Evolutionary conservation across 2,888 invertebrate genomes (phyloP).

Genomic region (Cerastis rubricosa): DNA sequence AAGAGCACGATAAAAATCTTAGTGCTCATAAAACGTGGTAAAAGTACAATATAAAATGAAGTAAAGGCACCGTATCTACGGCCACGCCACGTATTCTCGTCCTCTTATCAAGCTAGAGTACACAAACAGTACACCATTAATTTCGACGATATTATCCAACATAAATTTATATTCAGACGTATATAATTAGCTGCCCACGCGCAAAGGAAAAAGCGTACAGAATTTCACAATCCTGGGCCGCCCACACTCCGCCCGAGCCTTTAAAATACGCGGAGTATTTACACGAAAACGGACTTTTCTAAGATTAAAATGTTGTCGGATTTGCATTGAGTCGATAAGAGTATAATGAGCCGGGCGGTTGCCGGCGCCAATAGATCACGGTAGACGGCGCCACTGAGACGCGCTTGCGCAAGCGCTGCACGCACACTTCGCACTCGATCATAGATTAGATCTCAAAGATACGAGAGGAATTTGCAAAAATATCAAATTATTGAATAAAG

Average conservation of each 20-base stretch:
- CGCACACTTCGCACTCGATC: slow-evolving; percentile 70
- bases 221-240: slow-evolving; percentile 84
- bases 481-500: slow-evolving; percentile 35
- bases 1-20: slow-evolving; percentile 43
- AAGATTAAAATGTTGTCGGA: slow-evolving; percentile 82
- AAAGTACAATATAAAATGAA: slow-evolving; percentile 35
- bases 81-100: slow-evolving; percentile 59
- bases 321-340: slow-evolving; percentile 86
- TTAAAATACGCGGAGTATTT: slow-evolving; percentile 81
- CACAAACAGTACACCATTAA: slow-evolving; percentile 74
- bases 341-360: slow-evolving; percentile 79
- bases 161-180: slow-evolving; percentile 82
- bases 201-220: slow-evolving; percentile 81
- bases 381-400: slow-evolving; percentile 85
- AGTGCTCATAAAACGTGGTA: slow-evolving; percentile 36
- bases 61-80: slow-evolving; percentile 16
- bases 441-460: slow-evolving; percentile 71
- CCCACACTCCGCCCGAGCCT: slow-evolving; percentile 73
- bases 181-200: slow-evolving; percentile 89
- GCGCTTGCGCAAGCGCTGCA: slow-evolving; percentile 79
- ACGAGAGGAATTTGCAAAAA: slow-evolving; percentile 62
- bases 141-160: slow-evolving; percentile 79
- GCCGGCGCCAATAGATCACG: slow-evolving; percentile 85
- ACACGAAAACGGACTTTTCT: slow-evolving; percentile 78
- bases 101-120: slow-evolving; percentile 67